Conservation (phyloP, 1,140 invertebrate species). For the Caenorhabditis latens region DNA sequence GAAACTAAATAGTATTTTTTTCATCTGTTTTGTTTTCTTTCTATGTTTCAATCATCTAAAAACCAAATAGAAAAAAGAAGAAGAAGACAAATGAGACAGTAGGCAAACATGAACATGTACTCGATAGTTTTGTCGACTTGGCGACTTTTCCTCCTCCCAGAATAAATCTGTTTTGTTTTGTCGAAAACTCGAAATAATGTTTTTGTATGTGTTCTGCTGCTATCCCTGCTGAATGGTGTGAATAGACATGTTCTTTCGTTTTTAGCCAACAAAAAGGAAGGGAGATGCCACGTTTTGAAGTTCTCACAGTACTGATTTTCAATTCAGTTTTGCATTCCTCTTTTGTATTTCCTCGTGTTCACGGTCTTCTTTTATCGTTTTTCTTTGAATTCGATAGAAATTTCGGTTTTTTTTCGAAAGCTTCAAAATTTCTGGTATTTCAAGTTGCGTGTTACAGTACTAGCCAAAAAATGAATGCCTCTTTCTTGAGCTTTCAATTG, state of each 20-base stretch:
- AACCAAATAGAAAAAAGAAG: slow-evolving; percentile 20
- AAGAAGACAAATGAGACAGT: not conserved
- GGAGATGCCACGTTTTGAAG: not conserved
- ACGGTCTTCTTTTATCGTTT: not conserved
- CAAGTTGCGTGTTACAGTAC: too few species aligned
- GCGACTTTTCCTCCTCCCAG: not conserved
- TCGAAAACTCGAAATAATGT: slow-evolving; percentile 10
- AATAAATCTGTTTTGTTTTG: slow-evolving; percentile 28
- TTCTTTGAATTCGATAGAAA: not conserved
- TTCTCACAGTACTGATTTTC: not conserved
- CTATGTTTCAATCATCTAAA: slow-evolving; percentile 19
- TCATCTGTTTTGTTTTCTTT: not conserved
- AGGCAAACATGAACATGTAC: slow-evolving; percentile 50
- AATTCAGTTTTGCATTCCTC: not conserved
- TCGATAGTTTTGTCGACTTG: slow-evolving; percentile 6
- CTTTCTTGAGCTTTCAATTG: too few species aligned
- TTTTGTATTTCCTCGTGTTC: too few species aligned
- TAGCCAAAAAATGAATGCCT: too few species aligned
- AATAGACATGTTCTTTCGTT: slow-evolving; percentile 13
- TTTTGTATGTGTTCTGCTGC: not conserved
- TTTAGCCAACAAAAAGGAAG: not conserved
- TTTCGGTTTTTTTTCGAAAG: too few species aligned
- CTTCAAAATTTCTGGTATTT: too few species aligned
- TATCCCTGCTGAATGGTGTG: not conserved
- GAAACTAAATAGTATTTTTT: not conserved